A percentile compares a stretch with the other conserved stretches of the same genome.
phyloP scores from a whole-genome alignment of 2,797 vertebrate species.

The Cetoscarus ocellatus region DNA sequence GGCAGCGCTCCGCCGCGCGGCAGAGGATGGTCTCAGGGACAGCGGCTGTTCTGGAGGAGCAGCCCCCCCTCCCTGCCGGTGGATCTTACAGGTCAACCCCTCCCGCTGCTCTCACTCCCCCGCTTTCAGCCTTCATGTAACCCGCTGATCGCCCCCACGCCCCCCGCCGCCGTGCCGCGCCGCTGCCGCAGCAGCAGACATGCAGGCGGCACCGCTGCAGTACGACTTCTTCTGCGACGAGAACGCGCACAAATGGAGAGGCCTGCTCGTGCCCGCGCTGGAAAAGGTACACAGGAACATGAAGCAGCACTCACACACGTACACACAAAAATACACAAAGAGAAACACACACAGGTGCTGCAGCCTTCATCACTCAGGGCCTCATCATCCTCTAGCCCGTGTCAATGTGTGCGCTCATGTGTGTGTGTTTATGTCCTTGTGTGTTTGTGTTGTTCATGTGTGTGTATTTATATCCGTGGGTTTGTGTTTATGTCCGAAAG shows the following conservation, averaged over 20 bases:
- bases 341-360: neutral
- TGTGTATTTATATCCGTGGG: too few species aligned
- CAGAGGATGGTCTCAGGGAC: constrained; percentile 63
- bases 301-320: neutral
- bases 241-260: constrained; percentile 92
- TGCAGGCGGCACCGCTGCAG: constrained; percentile 91
- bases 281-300: constrained; percentile 84
- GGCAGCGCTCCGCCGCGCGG: constrained; percentile 9
- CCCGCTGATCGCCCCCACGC: constrained; percentile 11
- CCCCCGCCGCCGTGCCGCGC: constrained; percentile 15
- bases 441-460: neutral
- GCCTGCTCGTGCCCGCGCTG: constrained; percentile 90
- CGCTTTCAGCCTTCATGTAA: constrained; percentile 53
- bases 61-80: constrained; percentile 29
- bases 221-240: constrained; percentile 95
- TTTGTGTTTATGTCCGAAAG: neutral
- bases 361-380: neutral
- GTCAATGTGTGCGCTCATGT: neutral
- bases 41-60: constrained; percentile 45
- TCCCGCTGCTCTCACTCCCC: constrained; percentile 15
- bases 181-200: constrained; percentile 70
- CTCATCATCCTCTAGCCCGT: neutral
- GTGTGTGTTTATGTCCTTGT: neutral
- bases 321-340: neutral
- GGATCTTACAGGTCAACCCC: constrained; percentile 15